Evolutionary conservation across 2,113 vertebrate species (phyloP).

Genomic region (Atlantisia rogersi): DNA sequence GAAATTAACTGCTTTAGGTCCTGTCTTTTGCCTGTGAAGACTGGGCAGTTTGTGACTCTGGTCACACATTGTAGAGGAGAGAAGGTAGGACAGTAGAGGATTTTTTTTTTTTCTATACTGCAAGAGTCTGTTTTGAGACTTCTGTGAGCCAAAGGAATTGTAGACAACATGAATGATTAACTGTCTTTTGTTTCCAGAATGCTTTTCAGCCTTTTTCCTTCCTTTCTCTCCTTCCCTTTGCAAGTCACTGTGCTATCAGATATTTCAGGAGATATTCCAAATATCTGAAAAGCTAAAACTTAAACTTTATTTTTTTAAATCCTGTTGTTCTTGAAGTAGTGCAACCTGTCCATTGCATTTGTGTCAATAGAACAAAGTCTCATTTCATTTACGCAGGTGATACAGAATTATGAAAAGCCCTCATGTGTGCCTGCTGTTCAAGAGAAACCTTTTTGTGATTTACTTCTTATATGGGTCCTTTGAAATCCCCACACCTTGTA

Average conservation of each 20-base stretch:
- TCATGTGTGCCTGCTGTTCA: background rate
- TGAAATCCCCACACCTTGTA: background rate
- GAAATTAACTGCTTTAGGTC: background rate
- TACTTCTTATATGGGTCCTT: background rate
- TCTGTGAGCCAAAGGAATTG: background rate
- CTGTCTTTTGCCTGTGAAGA: background rate
- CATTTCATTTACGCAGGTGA: background rate
- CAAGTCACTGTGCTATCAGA: background rate
- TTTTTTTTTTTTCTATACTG: background rate
- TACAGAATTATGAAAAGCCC: background rate
- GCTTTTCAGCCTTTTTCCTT: background rate
- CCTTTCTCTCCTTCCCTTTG: background rate
- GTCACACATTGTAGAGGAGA: background rate
- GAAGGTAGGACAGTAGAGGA: background rate
- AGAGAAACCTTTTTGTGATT: background rate
- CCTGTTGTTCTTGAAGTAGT: background rate
- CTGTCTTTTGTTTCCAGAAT: background rate
- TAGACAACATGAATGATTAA: background rate
- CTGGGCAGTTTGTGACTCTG: background rate
- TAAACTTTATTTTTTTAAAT: background rate
- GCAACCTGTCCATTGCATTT: background rate
- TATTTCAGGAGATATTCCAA: background rate
- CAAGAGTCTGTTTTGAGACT: background rate
- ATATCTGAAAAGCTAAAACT: background rate
- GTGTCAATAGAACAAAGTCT: background rate